These are phyloP conservation scores for Haliclystus octoradiatus DNA, from an alignment of 30 jellyfish, hydroid and myxozoan genomes.

Conservation along the genomic window DNA sequence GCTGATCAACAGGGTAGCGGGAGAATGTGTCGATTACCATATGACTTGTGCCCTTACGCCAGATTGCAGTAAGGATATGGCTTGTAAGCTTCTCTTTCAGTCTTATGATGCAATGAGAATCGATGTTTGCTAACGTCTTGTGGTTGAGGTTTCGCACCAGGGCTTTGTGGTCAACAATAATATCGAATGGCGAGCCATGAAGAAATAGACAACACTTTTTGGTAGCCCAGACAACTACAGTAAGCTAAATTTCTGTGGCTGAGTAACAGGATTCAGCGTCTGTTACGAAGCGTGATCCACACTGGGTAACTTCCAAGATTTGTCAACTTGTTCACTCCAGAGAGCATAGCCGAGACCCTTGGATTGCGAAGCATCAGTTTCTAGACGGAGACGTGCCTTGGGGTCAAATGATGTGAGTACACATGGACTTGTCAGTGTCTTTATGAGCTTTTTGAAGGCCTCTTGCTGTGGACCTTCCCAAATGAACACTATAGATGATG, in stretches of 20 bases:
- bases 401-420: background rate
- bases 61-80: too few species aligned
- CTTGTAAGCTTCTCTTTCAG: too few species aligned
- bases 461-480: too few species aligned
- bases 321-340: background rate
- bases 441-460: too few species aligned
- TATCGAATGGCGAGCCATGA: background rate
- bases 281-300: background rate
- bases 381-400: background rate
- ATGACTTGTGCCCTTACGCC: too few species aligned
- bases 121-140: too few species aligned
- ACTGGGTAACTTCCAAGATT: background rate
- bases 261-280: background rate
- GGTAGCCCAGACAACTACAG: background rate
- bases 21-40: too few species aligned
- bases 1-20: too few species aligned
- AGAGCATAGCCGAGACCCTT: background rate
- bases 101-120: too few species aligned
- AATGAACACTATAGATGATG: too few species aligned
- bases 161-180: background rate
- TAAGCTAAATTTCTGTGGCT: background rate
- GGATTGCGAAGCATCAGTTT: background rate
- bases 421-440: background rate
- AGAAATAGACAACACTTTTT: background rate
- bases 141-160: too few species aligned